Evolutionary conservation across 2,888 invertebrate genomes (phyloP).

Genomic region (Dioctria linearis): DNA sequence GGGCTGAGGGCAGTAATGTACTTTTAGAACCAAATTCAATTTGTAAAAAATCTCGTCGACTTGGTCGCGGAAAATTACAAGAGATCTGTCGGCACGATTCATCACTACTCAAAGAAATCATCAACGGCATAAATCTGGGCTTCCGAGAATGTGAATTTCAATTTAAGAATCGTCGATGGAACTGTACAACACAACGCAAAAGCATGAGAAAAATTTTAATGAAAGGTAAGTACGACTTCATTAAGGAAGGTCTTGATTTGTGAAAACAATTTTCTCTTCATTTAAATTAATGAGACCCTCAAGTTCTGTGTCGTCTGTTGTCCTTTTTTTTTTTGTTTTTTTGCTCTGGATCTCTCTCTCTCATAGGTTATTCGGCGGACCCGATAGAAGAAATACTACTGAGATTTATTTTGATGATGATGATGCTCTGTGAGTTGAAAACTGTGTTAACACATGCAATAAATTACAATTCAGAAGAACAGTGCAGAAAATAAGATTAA

Average conservation of each 20-base stretch:
- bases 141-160: constrained; percentile 91
- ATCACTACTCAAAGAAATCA: constrained; percentile 85
- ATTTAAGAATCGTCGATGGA: constrained; percentile 89
- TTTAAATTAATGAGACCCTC: constrained; percentile 61
- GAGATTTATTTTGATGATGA: not conserved
- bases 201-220: constrained; percentile 89
- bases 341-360: constrained; percentile 21
- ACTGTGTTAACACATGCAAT: constrained; percentile 58
- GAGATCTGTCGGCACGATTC: constrained; percentile 90
- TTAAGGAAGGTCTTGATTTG: constrained; percentile 57
- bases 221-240: constrained; percentile 77
- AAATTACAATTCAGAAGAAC: constrained; percentile 55
- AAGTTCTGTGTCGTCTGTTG: not conserved
- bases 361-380: constrained; percentile 2
- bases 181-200: constrained; percentile 86
- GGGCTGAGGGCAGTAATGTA: constrained; percentile 88
- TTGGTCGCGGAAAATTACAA: constrained; percentile 80
- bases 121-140: constrained; percentile 85
- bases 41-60: constrained; percentile 87
- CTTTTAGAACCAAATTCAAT: constrained; percentile 91
- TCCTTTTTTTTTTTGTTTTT: not conserved
- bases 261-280: constrained; percentile 62
- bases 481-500: no score
- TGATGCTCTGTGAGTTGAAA: constrained; percentile 8
- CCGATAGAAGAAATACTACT: not conserved